A percentile compares a stretch with the other conserved stretches of the same genome.
phyloP scores from a whole-genome alignment of 1,140 invertebrate genomes.

The Cheumatopsyche charites region DNA sequence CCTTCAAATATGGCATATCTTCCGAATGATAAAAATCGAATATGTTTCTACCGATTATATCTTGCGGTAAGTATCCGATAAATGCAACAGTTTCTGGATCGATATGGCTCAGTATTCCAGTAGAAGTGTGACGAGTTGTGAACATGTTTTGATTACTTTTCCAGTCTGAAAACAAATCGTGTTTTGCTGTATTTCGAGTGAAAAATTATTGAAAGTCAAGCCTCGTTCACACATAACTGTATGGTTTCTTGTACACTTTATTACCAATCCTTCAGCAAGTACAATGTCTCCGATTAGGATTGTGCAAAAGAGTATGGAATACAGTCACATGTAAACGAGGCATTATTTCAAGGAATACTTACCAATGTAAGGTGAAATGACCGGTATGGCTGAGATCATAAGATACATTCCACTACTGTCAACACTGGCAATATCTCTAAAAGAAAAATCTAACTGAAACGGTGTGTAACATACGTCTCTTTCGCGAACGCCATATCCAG shows the following conservation, averaged over 20 bases:
- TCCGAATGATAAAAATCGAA: slow-evolving; percentile 89
- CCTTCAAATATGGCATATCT: slow-evolving; percentile 78
- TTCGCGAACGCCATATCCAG: slow-evolving; percentile 68
- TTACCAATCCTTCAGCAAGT: too few relatives aligned
- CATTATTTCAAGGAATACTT: slow-evolving; percentile 50
- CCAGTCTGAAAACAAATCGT: background rate
- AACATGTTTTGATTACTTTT: slow-evolving; percentile 59
- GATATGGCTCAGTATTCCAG: slow-evolving; percentile 76
- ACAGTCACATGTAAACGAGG: slow-evolving; percentile 6
- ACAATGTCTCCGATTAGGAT: too few relatives aligned
- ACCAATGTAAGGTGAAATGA: slow-evolving; percentile 79
- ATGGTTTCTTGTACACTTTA: too few relatives aligned
- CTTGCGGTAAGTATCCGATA: slow-evolving; percentile 88
- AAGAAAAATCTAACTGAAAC: slow-evolving; percentile 74
- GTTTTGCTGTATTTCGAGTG: too few relatives aligned
- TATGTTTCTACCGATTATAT: slow-evolving; percentile 80
- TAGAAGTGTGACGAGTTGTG: slow-evolving; percentile 76
- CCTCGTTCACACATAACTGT: too few relatives aligned
- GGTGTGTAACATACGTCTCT: slow-evolving; percentile 70
- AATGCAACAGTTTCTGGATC: slow-evolving; percentile 80
- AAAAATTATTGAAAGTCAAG: too few relatives aligned
- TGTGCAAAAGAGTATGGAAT: too few relatives aligned
- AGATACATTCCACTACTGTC: slow-evolving; percentile 66
- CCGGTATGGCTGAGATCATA: slow-evolving; percentile 73
- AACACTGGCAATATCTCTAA: slow-evolving; percentile 67